Conservation (phyloP, 2,888 invertebrate genomes). For the Drosophila ochracea region DNA sequence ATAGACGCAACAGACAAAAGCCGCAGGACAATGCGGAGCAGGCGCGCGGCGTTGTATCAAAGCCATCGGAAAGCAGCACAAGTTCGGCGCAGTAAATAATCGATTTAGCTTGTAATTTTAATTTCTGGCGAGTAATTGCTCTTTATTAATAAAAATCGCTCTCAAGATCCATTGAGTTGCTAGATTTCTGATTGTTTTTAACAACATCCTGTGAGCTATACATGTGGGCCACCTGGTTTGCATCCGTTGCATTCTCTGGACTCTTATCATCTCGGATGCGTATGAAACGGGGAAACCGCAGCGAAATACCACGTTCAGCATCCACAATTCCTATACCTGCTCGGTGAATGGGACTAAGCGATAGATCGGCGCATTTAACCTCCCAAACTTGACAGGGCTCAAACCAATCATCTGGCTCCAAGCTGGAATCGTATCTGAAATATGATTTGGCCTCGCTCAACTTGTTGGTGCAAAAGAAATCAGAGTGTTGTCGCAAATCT, state of each 20-base stretch:
- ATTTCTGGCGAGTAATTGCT: background rate
- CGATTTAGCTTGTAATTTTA: conserved; percentile 21
- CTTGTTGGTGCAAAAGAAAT: conserved; percentile 91
- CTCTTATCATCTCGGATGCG: conserved; percentile 96
- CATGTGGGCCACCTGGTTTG: conserved; percentile 95
- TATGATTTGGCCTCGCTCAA: conserved; percentile 92
- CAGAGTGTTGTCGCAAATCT: conserved; percentile 91
- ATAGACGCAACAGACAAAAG: conserved; percentile 57
- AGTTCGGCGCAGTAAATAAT: conserved; percentile 35
- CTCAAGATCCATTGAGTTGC: conserved; percentile 64
- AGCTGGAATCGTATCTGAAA: conserved; percentile 90
- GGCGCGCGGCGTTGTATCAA: conserved; percentile 39
- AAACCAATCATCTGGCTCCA: conserved; percentile 96
- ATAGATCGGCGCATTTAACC: conserved; percentile 98
- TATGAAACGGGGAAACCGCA: conserved; percentile 96
- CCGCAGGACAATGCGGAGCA: conserved; percentile 22
- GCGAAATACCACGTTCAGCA: conserved; percentile 95
- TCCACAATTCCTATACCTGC: conserved; percentile 96
- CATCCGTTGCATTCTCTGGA: conserved; percentile 96
- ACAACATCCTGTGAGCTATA: conserved; percentile 97
- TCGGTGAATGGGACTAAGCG: conserved; percentile 96
- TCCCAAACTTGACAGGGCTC: conserved; percentile 96
- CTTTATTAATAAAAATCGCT: conserved; percentile 83
- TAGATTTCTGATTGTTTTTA: conserved; percentile 87
- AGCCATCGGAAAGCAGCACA: conserved; percentile 63